Evolutionary conservation across 2,113 vertebrate species (phyloP).

Genomic region (Cisticola juncidis): DNA sequence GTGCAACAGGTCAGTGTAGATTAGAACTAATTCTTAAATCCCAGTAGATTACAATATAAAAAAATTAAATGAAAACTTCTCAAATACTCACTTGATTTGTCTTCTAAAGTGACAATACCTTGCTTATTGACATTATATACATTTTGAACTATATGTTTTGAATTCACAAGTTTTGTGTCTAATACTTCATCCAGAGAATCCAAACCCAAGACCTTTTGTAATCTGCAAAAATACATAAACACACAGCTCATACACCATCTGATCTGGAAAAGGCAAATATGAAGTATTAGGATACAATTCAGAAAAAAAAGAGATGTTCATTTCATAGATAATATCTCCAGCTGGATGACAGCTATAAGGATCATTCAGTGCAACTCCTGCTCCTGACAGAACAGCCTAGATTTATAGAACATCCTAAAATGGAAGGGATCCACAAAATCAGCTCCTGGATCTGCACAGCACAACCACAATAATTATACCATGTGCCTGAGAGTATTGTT

Average conservation of each 20-base stretch:
- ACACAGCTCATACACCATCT: neutral
- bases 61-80: neutral
- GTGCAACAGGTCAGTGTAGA: neutral
- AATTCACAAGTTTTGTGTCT: conserved; percentile 75
- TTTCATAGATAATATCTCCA: neutral
- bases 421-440: neutral
- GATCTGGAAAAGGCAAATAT: neutral
- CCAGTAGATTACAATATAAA: neutral
- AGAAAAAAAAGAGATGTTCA: neutral
- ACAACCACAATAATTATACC: neutral
- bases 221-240: conserved; percentile 68
- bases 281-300: neutral
- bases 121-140: conserved; percentile 83
- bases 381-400: neutral
- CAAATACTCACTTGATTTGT: conserved; percentile 81
- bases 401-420: neutral
- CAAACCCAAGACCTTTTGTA: conserved; percentile 82
- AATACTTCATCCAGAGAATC: conserved; percentile 82
- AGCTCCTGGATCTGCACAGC: neutral
- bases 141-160: conserved; percentile 84
- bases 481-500: neutral
- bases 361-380: neutral
- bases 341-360: neutral
- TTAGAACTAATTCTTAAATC: neutral
- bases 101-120: conserved; percentile 81